Evolutionary conservation across 2,888 invertebrate species (phyloP), one percentile per base, ranked within the genome.

Genomic region (Ligdia adustata): DNA sequence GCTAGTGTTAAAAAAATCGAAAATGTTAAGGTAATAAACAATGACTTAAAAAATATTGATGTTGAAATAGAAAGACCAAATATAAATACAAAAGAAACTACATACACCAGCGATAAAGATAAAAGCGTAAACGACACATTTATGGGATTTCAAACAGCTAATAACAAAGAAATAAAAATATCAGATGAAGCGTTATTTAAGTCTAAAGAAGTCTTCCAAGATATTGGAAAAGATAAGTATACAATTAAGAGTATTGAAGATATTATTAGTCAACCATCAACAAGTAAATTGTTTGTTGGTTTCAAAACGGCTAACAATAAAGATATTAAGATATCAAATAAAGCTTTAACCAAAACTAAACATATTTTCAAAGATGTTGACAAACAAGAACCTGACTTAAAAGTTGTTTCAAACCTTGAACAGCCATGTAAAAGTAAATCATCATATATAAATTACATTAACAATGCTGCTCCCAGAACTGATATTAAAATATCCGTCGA

Each of bases 1-100:
- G 80, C 74, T 12, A 72, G 66, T 51, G 77, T 80, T 11, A 78
- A 75, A 61, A 60, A 57, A 7, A 67, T 83, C n/a, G n/a, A n/a
- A n/a, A n/a, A n/a, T n/a, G n/a, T n/a, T n/a, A n/a, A n/a, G n/a
- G n/a, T n/a, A n/a, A n/a, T 58, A n/a, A 70, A 66, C 35, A 52
- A 55, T 15, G 28, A 75, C 5, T 66, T 78, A 9, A 9, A 1
- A 27, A 11, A 9, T 9, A 9, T 9, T 43, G 16, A 15, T n/a
- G n/a, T n/a, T 1, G 28, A 51, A 22, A 7, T 38, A 3, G n/a
- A 18, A 39, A 12, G 26, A 31, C 6, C 16, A 13, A 15, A 18
- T 12, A 18, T 7, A 7, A 18, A 3, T 9, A 15, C 16, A 11
- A 1, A 9, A 20, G 20, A 11, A 35, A 45, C 9, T 5, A 34